A percentile compares a stretch with the other conserved stretches of the same genome.
These are phyloP conservation scores for Drosophila tanythrix DNA, from an alignment of 2,888 invertebrate genomes.

Conservation along the genomic window DNA sequence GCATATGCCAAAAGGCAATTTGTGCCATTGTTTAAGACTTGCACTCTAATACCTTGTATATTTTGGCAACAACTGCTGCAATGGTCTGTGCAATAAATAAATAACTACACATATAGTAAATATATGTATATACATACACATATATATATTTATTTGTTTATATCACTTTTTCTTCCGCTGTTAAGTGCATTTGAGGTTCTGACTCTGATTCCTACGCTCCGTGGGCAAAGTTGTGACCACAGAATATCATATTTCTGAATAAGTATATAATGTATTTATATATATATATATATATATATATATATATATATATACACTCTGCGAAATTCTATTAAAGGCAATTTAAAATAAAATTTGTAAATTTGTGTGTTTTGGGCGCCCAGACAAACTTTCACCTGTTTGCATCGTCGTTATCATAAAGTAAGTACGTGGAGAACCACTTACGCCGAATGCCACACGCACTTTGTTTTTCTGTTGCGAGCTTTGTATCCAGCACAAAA, in stretches of 20 bases:
- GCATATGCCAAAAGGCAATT: background rate
- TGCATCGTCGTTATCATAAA: slow-evolving; percentile 41
- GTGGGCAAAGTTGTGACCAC: slow-evolving; percentile 55
- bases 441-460: slow-evolving; percentile 32
- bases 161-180: slow-evolving; percentile 54
- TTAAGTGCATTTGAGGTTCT: slow-evolving; percentile 69
- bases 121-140: background rate
- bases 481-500: slow-evolving; percentile 17
- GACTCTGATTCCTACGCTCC: slow-evolving; percentile 25
- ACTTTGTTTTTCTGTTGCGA: slow-evolving; percentile 39
- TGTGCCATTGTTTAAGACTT: slow-evolving; percentile 1
- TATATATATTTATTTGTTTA: slow-evolving; percentile 34
- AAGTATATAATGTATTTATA: no score
- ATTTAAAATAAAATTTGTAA: no score
- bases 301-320: no score
- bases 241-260: slow-evolving; percentile 4
- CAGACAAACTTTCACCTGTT: slow-evolving; percentile 69
- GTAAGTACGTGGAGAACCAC: slow-evolving; percentile 28
- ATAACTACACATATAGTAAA: slow-evolving; percentile 20
- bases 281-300: background rate
- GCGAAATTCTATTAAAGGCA: no score
- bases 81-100: slow-evolving; percentile 54
- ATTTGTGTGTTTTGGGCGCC: slow-evolving; percentile 4
- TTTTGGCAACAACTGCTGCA: slow-evolving; percentile 8
- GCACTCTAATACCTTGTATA: slow-evolving; percentile 7